Percentiles rank a stretch among this genome's conserved stretches.
Evolutionary conservation across 2,113 vertebrate genomes (phyloP).

Genomic region (Turdus rufiventris): DNA sequence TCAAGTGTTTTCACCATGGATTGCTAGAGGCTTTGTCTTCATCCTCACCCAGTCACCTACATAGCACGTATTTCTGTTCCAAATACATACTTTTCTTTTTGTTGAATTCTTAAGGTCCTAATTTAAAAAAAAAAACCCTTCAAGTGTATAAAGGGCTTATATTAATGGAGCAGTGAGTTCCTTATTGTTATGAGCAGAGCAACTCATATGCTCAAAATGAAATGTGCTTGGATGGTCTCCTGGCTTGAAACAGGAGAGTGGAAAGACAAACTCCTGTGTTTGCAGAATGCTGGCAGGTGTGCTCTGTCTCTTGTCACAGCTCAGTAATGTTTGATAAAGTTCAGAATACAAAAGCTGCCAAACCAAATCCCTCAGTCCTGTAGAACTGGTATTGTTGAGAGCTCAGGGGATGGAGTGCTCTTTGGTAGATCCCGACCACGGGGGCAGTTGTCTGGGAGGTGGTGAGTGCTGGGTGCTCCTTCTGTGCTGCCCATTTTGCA

Average conservation of each 20-base stretch:
- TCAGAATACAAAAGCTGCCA: neutral
- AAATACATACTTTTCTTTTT: neutral
- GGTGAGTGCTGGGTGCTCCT: neutral
- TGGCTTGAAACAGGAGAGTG: neutral
- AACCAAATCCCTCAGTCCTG: neutral
- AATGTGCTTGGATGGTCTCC: neutral
- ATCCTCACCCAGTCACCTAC: neutral
- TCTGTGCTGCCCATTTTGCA: neutral
- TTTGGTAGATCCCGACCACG: neutral
- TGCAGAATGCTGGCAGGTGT: neutral
- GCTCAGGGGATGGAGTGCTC: neutral
- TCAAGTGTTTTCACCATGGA: neutral
- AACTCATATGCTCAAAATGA: neutral
- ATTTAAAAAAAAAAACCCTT: neutral
- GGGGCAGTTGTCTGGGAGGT: neutral
- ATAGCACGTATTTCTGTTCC: neutral
- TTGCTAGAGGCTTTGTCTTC: neutral
- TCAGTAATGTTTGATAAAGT: neutral
- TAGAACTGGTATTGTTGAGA: neutral
- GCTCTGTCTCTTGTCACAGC: neutral
- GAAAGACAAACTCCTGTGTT: neutral
- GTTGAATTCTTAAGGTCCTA: neutral
- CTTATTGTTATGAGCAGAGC: neutral
- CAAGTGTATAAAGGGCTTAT: neutral
- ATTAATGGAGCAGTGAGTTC: neutral